Percentiles rank a stretch among this genome's conserved stretches.
Conservation (phyloP, 2,113 vertebrate genomes). For the Thermophis baileyi region DNA sequence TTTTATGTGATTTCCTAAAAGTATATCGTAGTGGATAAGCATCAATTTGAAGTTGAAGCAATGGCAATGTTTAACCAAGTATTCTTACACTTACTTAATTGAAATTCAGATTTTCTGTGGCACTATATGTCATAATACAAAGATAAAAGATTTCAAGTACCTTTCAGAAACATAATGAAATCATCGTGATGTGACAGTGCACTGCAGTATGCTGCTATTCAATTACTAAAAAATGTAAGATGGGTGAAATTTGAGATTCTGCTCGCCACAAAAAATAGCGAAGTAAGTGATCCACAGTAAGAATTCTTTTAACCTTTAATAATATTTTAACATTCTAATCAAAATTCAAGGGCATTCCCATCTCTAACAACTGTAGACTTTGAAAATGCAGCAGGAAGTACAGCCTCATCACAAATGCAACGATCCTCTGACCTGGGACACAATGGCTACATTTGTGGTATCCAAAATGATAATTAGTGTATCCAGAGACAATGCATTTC, state of each 20-base stretch:
- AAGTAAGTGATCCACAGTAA: background rate
- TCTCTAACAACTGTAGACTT: background rate
- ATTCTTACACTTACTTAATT: slow-evolving; percentile 18
- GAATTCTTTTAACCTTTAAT: background rate
- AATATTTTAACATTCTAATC: background rate
- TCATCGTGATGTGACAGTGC: slow-evolving; percentile 3
- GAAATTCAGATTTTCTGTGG: background rate
- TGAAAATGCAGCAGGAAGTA: background rate
- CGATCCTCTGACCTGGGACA: background rate
- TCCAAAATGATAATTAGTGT: fast-evolving
- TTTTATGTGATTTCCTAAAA: background rate
- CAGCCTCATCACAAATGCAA: background rate
- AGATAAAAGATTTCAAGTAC: background rate
- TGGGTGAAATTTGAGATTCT: background rate
- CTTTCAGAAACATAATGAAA: slow-evolving; percentile 28
- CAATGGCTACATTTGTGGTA: background rate
- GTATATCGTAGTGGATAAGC: background rate
- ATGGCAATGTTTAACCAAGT: background rate
- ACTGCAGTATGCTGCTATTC: background rate
- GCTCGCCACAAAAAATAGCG: background rate
- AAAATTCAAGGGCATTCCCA: background rate
- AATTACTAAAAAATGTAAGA: background rate
- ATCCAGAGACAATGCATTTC: background rate
- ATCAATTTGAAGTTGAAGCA: background rate
- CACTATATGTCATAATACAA: slow-evolving; percentile 15